Base-by-base conservation (phyloP, 2,888 invertebrate genomes). In the Agrilus biguttatus region DNA sequence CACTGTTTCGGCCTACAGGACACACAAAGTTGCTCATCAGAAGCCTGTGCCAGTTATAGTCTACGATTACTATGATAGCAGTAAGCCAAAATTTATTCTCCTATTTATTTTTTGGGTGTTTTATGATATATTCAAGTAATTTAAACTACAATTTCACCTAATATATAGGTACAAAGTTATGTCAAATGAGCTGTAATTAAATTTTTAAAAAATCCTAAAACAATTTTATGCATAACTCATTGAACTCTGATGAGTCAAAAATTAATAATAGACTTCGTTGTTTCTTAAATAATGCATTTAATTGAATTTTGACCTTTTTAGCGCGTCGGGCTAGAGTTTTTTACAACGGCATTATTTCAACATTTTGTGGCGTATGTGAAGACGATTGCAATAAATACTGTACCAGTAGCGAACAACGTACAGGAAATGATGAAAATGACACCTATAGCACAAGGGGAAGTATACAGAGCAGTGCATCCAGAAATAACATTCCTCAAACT, bases 41-140 rank as follows among this genome's bases (percentile, higher is more conserved):
- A 85, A 86, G 46, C 84, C 91, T 8, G 89, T 85, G 19, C 78
- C 85, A 52, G 87, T 92, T 48, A 76, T 80, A 36, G 75, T 95
- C 36, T 83, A 82, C 52, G 95, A 96, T 62, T 88, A 95, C 55
- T 95, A 92, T 56, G 91, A 95, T 62, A 85, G 83, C 48, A 83
- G 91, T 90, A 61, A 76, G 82, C 74, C 50, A 41, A 17, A 3
- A 17, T 12, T 37, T 38, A 34, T 19, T 14, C 6, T 7, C n/a
- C 33, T 28, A 44, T 14, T 23, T 23, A 23, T 23, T 23, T 23
- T 28, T 10, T 28, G 28, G 3, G 10, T 19, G 2, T 33, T 8
- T 10, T 12, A 10, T 8, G 13, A 2, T 5, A 14, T 10, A 2
- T 28, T 28, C 10, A 10, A 28, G 8, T 28, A 21, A 21, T 21